Base-by-base conservation (phyloP, 2,113 vertebrate species). In the Clupea harengus region DNA sequence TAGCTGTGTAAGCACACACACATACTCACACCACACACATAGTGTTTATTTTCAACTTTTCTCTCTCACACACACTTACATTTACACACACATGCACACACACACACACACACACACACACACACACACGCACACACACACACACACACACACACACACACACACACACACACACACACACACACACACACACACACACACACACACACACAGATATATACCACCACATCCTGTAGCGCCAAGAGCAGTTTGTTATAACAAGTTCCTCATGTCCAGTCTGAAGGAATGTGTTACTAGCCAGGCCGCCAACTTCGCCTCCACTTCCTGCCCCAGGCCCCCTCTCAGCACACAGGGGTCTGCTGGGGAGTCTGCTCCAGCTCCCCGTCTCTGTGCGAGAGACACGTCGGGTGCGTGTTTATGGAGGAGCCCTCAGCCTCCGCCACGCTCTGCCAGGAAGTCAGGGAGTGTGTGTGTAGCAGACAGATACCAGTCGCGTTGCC, bases 261-360 rank as follows among this genome's bases (percentile, higher is more conserved):
- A 60, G 45, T 81, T 81, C 32, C 57, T 87, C 67, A 52, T 81
- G 85, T 60, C 72, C 80, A 84, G 52, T 20, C 67, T 45, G 20
- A 2, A 78, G 72, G 25, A 78, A 80, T 50, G 49, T 45, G 20
- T 75, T 20, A 82, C 45, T 28, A 83, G 32, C 44, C 3, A 52
- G 60, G 45, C 75, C 83, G 49, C 50, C 44, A 52, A 67, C 81
- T 46, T 17, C 47, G 32, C 46, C 54, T 81, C 83, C 45, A 47
- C 86, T 90, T 92, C 85, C 91, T 90, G 90, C 86, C 82, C 45
- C 81, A 85, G 75, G 78, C 85, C 52, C 45, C 72, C 32, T 78
- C 72, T 78, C 72, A 32, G 11, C 72, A 32, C 8, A 13, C 28
- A 32, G 72, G 72, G 5, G 18, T 78, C 32, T 78, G 25, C 72